These are phyloP conservation scores for Onthophagus taurus DNA, from an alignment of 1,140 invertebrate species.

Conservation along the genomic window DNA sequence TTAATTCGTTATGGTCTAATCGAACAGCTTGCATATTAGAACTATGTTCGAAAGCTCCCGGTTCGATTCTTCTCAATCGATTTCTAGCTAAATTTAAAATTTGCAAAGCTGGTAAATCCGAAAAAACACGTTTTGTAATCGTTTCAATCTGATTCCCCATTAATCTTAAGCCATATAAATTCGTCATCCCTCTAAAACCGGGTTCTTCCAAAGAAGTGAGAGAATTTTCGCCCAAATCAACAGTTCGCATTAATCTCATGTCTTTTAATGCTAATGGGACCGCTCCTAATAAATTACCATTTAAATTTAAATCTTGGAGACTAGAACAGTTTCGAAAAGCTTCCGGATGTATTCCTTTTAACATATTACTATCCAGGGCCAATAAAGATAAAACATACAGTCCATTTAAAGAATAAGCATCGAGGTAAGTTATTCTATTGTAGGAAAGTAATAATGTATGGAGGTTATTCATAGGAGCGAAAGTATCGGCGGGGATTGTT, in stretches of 20 bases:
- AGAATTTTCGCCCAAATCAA: constrained; percentile 78
- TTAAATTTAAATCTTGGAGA: constrained; percentile 78
- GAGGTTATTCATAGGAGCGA: constrained; percentile 73
- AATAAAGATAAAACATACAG: constrained; percentile 67
- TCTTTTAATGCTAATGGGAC: constrained; percentile 68
- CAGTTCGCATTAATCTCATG: constrained; percentile 62
- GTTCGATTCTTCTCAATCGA: constrained; percentile 67
- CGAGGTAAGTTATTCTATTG: constrained; percentile 67
- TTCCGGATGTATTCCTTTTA: constrained; percentile 65
- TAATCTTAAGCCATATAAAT: constrained; percentile 69
- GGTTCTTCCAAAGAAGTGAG: constrained; percentile 67
- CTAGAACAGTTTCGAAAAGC: constrained; percentile 73
- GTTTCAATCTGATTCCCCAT: constrained; percentile 84
- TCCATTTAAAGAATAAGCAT: constrained; percentile 68
- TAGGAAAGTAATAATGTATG: constrained; percentile 70
- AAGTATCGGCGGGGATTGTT: constrained; percentile 68
- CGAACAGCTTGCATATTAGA: constrained; percentile 73
- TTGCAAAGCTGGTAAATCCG: constrained; percentile 70
- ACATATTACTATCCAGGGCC: constrained; percentile 69
- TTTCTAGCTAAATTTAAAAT: constrained; percentile 85
- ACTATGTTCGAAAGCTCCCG: constrained; percentile 71
- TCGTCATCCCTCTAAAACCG: constrained; percentile 70
- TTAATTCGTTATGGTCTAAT: constrained; percentile 75
- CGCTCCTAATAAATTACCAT: constrained; percentile 68
- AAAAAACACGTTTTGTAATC: constrained; percentile 69